These are phyloP conservation scores for Linyphia triangularis DNA, from an alignment of 2,888 invertebrate species.

Conservation along the genomic window DNA sequence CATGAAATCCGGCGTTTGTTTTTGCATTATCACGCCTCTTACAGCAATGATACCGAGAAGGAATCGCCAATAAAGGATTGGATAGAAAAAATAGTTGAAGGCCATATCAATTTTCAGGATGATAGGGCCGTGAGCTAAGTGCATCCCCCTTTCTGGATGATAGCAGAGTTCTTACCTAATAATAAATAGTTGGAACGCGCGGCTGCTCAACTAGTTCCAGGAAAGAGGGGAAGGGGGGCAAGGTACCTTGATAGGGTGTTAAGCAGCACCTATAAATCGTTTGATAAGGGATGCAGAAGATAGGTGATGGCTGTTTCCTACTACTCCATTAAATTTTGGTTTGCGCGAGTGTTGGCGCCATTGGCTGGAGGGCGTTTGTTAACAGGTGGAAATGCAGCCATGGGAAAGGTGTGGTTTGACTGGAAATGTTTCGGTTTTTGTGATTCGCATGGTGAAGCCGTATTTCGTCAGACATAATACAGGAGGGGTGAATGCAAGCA, in stretches of 20 bases:
- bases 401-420: too few relatives aligned
- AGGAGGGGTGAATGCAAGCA: too few relatives aligned
- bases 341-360: background rate
- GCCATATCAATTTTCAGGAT: conserved; percentile 7
- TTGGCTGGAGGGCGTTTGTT: background rate
- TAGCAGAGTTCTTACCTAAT: background rate
- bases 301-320: background rate
- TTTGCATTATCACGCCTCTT: background rate
- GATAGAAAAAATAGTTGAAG: conserved; percentile 13
- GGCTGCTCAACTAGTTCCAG: background rate
- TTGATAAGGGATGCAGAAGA: background rate
- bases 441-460: too few relatives aligned
- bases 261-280: conserved; percentile 3
- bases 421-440: too few relatives aligned
- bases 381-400: background rate
- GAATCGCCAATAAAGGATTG: background rate
- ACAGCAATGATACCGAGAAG: background rate
- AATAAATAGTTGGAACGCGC: background rate
- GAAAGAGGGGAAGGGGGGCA: too few relatives aligned
- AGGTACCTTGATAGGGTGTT: background rate
- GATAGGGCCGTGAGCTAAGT: background rate
- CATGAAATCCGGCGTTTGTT: too few relatives aligned
- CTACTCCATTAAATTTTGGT: too few relatives aligned
- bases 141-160: background rate
- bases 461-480: too few relatives aligned